Evolutionary conservation across 2,113 vertebrate species (phyloP).

Genomic region (Channa maculata): DNA sequence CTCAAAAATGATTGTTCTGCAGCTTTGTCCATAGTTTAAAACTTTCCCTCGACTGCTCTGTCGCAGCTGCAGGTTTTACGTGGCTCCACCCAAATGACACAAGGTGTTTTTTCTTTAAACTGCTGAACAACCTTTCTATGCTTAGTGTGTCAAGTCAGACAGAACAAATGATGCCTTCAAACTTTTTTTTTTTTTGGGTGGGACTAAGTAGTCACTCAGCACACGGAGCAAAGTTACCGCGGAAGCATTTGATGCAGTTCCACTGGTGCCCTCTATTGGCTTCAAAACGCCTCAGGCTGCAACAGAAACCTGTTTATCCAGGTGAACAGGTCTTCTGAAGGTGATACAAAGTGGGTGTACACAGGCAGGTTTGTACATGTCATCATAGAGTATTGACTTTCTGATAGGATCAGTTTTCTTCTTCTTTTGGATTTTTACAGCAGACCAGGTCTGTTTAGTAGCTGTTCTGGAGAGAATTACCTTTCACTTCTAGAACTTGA

Average conservation of each 20-base stretch:
- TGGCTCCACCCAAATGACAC: conserved; percentile 1
- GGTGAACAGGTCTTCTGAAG: no score
- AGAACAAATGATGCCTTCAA: conserved; percentile 61
- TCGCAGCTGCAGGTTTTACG: not conserved
- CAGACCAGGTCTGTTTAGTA: no score
- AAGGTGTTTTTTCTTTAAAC: not conserved
- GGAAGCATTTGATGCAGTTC: conserved; percentile 3
- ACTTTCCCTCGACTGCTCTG: not conserved
- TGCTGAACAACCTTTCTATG: not conserved
- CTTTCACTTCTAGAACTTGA: no score
- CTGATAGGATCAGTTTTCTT: no score
- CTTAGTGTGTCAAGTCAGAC: conserved; percentile 2
- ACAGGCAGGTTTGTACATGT: no score
- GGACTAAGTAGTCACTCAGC: conserved; percentile 25
- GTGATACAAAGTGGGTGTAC: no score
- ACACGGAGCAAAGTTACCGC: conserved; percentile 1
- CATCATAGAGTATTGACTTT: no score
- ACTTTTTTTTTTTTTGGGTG: conserved; percentile 49
- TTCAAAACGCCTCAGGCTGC: not conserved
- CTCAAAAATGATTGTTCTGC: not conserved
- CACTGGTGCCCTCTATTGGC: not conserved
- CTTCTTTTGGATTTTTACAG: no score
- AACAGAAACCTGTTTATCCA: not conserved
- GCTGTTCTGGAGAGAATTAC: no score
- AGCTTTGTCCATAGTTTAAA: not conserved